These are phyloP conservation scores for Drosophila setifemur DNA, from an alignment of 1,140 invertebrate species.

Conservation along the genomic window DNA sequence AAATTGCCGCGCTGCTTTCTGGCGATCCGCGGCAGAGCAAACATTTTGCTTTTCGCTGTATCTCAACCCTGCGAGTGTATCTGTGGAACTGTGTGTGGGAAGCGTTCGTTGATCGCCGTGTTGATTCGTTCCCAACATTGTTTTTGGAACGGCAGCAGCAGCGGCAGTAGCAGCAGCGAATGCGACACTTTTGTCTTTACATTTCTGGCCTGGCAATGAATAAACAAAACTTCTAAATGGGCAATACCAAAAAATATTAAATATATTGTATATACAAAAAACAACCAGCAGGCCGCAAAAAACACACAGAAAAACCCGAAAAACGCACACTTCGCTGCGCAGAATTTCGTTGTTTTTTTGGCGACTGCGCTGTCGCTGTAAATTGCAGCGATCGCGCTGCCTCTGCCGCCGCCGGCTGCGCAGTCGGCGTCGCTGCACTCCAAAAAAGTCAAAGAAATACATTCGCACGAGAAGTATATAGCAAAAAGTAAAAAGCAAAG, in stretches of 20 bases:
- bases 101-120: slow-evolving; percentile 6
- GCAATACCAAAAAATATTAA: slow-evolving; percentile 4
- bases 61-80: too few relatives aligned
- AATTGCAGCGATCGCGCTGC: slow-evolving; percentile 30
- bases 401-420: slow-evolving; percentile 8
- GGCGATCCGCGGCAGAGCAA: slow-evolving; percentile 17
- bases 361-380: slow-evolving; percentile 17
- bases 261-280: neutral
- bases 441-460: slow-evolving; percentile 55
- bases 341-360: slow-evolving; percentile 13
- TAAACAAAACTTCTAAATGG: slow-evolving; percentile 43
- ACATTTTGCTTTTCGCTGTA: too few relatives aligned
- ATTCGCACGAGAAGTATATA: slow-evolving; percentile 39
- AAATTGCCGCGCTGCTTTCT: slow-evolving; percentile 7
- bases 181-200: slow-evolving; percentile 25
- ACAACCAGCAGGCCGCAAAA: slow-evolving; percentile 5
- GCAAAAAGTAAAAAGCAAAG: slow-evolving; percentile 19
- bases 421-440: slow-evolving; percentile 54
- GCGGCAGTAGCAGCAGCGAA: too few relatives aligned
- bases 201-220: slow-evolving; percentile 30
- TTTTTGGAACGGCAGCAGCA: too few relatives aligned
- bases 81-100: slow-evolving; percentile 30
- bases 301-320: slow-evolving; percentile 6
- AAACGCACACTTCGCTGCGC: slow-evolving; percentile 6
- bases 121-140: neutral